Base-by-base conservation (phyloP, 2,113 vertebrate genomes). In the Epinephelus cyanopodus region DNA sequence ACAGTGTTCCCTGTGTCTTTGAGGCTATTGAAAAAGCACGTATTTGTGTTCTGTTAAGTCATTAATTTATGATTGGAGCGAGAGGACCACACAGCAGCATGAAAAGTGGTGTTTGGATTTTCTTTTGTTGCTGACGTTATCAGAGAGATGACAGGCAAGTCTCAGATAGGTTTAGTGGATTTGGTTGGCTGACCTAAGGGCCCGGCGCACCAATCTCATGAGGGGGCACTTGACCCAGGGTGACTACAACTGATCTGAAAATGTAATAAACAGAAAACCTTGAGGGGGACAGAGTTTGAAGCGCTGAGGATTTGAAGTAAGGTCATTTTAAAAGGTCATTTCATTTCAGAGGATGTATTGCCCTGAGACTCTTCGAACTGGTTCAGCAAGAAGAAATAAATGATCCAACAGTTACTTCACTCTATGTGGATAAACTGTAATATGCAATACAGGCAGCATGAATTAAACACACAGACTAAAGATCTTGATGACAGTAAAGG, bases 211-310 rank as follows among this genome's bases (percentile, higher is more conserved):
- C 9, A 14, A 27, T 81, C 84, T 81, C 79, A 27, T 48, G 27
- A 68, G 70, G 27, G 21, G 3, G 17, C 25, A 10, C 61, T 87
- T 83, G 69, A 89, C 79, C 74, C 70, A 42, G 23, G 45, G 33
- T 85, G 60, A 85, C 10, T 23, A 21, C 52, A 3, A 6, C 66
- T 61, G 70, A 81, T 85, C 29, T 72, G 71, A 68, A 79, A 77
- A 84, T 74, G 58, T 69, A 78, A 74, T 85, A 85, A 74, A 83
- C 63, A 54, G 50, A 78, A 74, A 85, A 77, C n/a, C 23, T 37
- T 37, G 29, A 18, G 58, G 66, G 75, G 63, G 23, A 63, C 60
- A 13, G n/a, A 33, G 27, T 66, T 73, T 82, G n/a, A 83, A 57
- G 54, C 63, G 15, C 23, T 68, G 60, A 29, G 67, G 77, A 60